A percentile compares a stretch with the other conserved stretches of the same genome.
Conservation (phyloP, 2,113 vertebrate genomes). For the Collichthys lucidus region DNA sequence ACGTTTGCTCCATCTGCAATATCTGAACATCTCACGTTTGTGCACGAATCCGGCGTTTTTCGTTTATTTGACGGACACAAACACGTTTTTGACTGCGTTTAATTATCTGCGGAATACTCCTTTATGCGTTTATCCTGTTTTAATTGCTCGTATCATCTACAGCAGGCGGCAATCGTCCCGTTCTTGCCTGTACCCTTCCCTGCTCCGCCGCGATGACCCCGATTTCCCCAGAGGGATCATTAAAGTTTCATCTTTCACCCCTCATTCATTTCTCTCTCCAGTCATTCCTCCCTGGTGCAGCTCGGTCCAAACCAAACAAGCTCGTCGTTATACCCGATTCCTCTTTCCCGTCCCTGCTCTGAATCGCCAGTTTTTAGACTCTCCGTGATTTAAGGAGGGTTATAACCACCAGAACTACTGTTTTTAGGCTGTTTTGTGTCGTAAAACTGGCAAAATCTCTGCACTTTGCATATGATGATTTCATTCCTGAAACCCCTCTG, state of each 20-base stretch:
- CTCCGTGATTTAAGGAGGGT: conserved; percentile 15
- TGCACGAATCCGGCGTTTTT: not conserved
- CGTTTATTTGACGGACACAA: conserved; percentile 3
- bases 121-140: conserved; percentile 53
- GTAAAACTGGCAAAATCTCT: not conserved
- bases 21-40: conserved; percentile 45
- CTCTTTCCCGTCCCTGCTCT: conserved; percentile 47
- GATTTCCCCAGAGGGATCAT: conserved; percentile 79
- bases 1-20: conserved; percentile 43
- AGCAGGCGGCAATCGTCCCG: conserved; percentile 39
- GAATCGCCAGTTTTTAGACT: conserved; percentile 57
- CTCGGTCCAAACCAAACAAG: conserved; percentile 77
- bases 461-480: not conserved
- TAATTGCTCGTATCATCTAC: conserved; percentile 58
- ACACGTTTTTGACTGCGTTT: not conserved
- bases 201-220: conserved; percentile 57
- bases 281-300: conserved; percentile 64
- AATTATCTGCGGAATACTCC: not conserved
- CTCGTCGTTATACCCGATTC: conserved; percentile 53
- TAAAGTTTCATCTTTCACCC: conserved; percentile 82
- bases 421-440: conserved; percentile 1
- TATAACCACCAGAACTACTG: conserved; percentile 46
- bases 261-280: conserved; percentile 70
- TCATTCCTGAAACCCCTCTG: not conserved
- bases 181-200: conserved; percentile 60